These are phyloP conservation scores for Cataglyphis rosenhaueri DNA, from an alignment of 2,888 invertebrate genomes.

Conservation along the genomic window DNA sequence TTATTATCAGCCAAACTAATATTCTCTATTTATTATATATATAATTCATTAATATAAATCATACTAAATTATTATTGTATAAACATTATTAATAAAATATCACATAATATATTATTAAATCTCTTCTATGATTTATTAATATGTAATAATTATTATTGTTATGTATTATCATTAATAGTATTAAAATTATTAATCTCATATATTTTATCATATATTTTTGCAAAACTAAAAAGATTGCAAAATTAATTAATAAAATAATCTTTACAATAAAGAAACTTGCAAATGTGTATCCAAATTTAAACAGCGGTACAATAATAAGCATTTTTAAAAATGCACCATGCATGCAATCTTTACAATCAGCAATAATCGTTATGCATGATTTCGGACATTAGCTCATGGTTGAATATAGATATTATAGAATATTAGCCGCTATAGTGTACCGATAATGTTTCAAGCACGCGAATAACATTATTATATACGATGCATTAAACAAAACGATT, in stretches of 20 bases:
- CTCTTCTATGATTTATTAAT: constrained; percentile 8
- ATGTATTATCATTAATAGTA: not conserved
- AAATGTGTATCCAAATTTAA: not conserved
- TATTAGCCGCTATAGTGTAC: constrained; percentile 4
- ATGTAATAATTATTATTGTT: not conserved
- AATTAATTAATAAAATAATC: not conserved
- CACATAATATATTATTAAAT: not conserved
- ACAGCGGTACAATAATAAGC: not conserved
- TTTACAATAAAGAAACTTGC: not conserved
- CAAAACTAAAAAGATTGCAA: not conserved
- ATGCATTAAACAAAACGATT: constrained; percentile 48
- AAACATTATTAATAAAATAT: constrained; percentile 17
- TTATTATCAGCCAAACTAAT: constrained; percentile 23
- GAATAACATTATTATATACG: constrained; percentile 47
- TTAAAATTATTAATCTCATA: not conserved
- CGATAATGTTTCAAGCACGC: constrained; percentile 17
- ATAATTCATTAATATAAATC: not conserved
- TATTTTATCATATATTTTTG: not conserved
- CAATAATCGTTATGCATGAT: constrained; percentile 8
- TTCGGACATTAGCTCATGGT: constrained; percentile 21
- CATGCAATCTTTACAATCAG: not conserved
- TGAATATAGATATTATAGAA: constrained; percentile 2
- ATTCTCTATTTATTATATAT: not conserved
- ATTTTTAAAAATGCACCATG: not conserved
- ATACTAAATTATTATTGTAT: not conserved